A percentile compares a stretch with the other conserved stretches of the same genome.
phyloP scores from a whole-genome alignment of 1,140 invertebrate genomes.

The Pogonomyrmex californicus region DNA sequence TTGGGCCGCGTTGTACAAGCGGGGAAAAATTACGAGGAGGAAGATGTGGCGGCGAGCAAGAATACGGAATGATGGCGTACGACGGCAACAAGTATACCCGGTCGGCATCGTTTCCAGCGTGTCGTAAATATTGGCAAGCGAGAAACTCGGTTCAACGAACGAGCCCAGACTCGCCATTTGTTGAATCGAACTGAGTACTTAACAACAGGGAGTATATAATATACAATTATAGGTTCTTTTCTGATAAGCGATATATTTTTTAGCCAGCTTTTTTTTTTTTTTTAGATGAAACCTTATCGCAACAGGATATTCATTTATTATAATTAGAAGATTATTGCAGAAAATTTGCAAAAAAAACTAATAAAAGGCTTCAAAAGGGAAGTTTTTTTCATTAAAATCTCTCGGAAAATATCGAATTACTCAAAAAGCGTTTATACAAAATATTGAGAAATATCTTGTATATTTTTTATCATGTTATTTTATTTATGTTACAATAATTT shows the following conservation, averaged over 20 bases:
- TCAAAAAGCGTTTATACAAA: neutral
- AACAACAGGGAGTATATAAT: neutral
- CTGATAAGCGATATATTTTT: neutral
- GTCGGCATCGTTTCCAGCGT: constrained; percentile 76
- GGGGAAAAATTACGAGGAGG: constrained; percentile 59
- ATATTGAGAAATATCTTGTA: neutral
- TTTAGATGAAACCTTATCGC: neutral
- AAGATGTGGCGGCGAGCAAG: neutral
- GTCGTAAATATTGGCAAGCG: constrained; percentile 69
- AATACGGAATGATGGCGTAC: constrained; percentile 45
- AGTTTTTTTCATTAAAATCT: neutral
- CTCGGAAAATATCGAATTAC: neutral
- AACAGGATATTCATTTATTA: neutral
- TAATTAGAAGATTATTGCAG: neutral
- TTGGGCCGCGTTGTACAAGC: constrained; percentile 47
- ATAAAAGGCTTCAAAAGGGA: neutral
- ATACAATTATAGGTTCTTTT: neutral
- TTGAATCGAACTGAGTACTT: constrained; percentile 2
- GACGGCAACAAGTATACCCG: constrained; percentile 79
- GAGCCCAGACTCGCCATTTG: constrained; percentile 6
- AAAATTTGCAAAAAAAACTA: neutral
- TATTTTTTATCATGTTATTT: no score
- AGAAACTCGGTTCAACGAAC: constrained; percentile 24
- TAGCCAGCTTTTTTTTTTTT: neutral
- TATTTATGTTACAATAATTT: neutral